Evolutionary conservation across 2,797 vertebrate genomes (phyloP).

Genomic region (Platyrinchus mystaceus): DNA sequence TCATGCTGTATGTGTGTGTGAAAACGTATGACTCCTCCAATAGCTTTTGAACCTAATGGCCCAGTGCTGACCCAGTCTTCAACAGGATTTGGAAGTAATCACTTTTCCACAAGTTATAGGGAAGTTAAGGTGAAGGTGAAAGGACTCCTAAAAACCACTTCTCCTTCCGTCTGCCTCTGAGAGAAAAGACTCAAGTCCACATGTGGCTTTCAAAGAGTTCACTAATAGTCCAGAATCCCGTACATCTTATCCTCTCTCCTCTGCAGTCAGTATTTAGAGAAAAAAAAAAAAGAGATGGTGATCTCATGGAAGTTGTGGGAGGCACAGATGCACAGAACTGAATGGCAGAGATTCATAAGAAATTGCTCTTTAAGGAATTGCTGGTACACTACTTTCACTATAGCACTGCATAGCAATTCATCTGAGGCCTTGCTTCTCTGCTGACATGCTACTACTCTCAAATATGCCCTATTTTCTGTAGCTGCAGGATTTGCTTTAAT

Average conservation of each 20-base stretch:
- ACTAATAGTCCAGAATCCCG: background rate
- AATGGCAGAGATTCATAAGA: background rate
- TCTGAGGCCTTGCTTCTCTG: background rate
- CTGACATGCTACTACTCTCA: background rate
- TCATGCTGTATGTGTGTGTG: background rate
- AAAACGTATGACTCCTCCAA: background rate
- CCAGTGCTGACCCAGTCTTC: background rate
- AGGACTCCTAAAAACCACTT: background rate
- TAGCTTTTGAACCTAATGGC: background rate
- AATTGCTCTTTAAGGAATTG: background rate
- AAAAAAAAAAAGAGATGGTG: background rate
- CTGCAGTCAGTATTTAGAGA: background rate
- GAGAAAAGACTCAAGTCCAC: background rate
- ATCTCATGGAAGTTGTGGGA: background rate
- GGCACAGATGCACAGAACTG: background rate
- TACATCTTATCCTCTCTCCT: background rate
- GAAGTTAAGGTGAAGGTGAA: background rate
- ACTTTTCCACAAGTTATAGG: background rate
- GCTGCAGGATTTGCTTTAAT: background rate
- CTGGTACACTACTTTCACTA: background rate
- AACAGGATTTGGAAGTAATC: background rate
- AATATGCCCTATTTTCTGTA: background rate
- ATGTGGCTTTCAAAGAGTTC: background rate
- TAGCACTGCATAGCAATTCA: background rate
- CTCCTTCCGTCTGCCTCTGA: fast-evolving